These are phyloP conservation scores for Neolamprologus hecqui DNA, from an alignment of 2,113 vertebrate genomes.

Conservation along the genomic window DNA sequence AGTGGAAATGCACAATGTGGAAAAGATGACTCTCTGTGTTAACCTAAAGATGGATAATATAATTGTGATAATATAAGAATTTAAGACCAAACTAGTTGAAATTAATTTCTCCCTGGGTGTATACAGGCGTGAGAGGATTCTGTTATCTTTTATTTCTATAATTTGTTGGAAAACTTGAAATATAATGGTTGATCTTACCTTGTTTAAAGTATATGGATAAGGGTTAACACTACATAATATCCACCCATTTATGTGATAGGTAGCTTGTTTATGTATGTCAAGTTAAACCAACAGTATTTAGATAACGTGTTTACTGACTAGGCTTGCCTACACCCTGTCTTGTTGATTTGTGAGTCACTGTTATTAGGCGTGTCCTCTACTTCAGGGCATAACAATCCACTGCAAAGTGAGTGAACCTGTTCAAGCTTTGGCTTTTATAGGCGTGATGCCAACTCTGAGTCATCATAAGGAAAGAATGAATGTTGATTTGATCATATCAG, in stretches of 20 bases:
- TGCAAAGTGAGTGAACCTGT: slow-evolving; percentile 64
- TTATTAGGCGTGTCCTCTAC: slow-evolving; percentile 35
- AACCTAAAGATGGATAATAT: not conserved
- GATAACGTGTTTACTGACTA: not conserved
- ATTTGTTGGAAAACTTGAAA: not conserved
- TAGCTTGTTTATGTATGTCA: not conserved
- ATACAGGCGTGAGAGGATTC: not conserved
- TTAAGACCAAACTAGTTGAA: not conserved
- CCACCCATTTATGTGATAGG: not conserved
- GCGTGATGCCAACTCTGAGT: slow-evolving; percentile 28
- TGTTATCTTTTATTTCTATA: not conserved
- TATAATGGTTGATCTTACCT: not conserved
- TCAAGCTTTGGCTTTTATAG: slow-evolving; percentile 11
- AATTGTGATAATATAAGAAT: not conserved
- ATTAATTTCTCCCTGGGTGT: not conserved
- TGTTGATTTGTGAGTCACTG: slow-evolving; percentile 29
- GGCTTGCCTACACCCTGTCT: not conserved
- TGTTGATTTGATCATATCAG: not conserved
- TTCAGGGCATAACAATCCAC: slow-evolving; percentile 23
- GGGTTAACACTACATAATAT: not conserved
- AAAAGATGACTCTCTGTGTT: not conserved
- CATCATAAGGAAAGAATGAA: not conserved
- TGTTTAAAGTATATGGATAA: not conserved
- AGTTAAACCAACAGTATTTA: not conserved
- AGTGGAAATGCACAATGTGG: not conserved